Evolutionary conservation across 2,113 vertebrate genomes (phyloP), one percentile per base, ranked within the genome.

Genomic region (Lamprologus sp.): DNA sequence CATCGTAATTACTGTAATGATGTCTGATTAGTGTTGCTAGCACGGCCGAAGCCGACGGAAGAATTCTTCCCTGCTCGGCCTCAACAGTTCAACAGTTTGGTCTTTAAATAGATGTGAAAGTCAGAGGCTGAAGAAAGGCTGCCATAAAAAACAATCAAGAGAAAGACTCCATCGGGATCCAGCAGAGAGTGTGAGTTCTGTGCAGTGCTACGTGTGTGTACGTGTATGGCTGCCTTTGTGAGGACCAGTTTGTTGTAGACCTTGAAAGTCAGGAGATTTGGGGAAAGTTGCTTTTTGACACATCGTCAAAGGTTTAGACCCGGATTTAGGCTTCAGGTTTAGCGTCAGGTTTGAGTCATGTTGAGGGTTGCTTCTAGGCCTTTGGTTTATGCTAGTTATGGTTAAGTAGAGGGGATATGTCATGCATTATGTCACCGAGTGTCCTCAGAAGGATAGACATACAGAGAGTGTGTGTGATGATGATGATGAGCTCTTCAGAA

Each of bases 151-250:
- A 58, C 81, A 83, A 81, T 81, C 81, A 80, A 73, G 54, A 79
- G n/a, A 89, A 21, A 87, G 15, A 70, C 8, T 83, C 56, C 21
- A 63, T 68, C 2, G 8, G 79, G 56, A 73, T 54, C 31, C 79
- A 68, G 81, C 68, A 80, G 77, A 77, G 88, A 82, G 88, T 63
- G 60, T 80, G 79, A 87, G 60, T 51, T 80, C 21, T 65, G 51
- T 63, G 9, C 8, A 19, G 28, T 5, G 10, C 26, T 42, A 35
- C 17, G 31, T 75, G 79, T 79, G 68, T 55, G 54, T 73, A 63
- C 5, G 12, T 21, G 49, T 33, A 42, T 28, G 42, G 21, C 47
- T 75, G 58, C 49, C 58, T 42, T 17, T 49, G 51, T 45, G 65
- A 82, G 80, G 31, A 60, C 55, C 80, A 21, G 40, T 47, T 51